phyloP scores from a whole-genome alignment of 1,140 invertebrate genomes.

The Magallana ariakensis region DNA sequence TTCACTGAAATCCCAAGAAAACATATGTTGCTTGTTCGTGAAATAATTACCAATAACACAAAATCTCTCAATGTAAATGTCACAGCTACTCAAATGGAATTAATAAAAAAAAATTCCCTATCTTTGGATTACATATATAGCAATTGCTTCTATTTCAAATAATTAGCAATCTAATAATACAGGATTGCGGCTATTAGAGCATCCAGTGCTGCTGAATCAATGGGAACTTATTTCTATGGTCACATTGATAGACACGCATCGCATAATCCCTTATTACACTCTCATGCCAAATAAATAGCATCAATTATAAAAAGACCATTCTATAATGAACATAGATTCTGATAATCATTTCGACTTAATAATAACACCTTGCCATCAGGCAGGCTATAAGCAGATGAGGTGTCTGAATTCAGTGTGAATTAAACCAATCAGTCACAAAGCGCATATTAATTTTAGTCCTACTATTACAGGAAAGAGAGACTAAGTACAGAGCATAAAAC shows the following conservation, averaged over 20 bases:
- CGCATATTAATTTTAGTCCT: not conserved
- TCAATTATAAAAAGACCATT: slow-evolving; percentile 27
- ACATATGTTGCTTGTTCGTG: no score
- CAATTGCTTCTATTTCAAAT: no score
- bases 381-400: not conserved
- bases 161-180: no score
- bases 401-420: not conserved
- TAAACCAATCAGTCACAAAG: slow-evolving; percentile 20
- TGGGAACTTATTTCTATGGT: not conserved
- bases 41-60: no score
- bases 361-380: not conserved
- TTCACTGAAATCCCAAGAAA: no score
- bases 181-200: no score
- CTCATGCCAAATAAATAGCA: not conserved
- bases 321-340: not conserved
- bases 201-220: no score
- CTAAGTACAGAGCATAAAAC: not conserved
- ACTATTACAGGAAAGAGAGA: no score
- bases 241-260: not conserved
- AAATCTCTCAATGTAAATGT: no score
- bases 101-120: no score
- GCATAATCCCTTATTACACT: not conserved
- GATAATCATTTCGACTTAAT: not conserved
- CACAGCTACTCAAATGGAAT: no score
- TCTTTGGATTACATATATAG: no score